Evolutionary conservation across 1,140 invertebrate genomes (phyloP), one percentile per base, ranked within the genome.

Genomic region (Pseudomyrmex pallidus): DNA sequence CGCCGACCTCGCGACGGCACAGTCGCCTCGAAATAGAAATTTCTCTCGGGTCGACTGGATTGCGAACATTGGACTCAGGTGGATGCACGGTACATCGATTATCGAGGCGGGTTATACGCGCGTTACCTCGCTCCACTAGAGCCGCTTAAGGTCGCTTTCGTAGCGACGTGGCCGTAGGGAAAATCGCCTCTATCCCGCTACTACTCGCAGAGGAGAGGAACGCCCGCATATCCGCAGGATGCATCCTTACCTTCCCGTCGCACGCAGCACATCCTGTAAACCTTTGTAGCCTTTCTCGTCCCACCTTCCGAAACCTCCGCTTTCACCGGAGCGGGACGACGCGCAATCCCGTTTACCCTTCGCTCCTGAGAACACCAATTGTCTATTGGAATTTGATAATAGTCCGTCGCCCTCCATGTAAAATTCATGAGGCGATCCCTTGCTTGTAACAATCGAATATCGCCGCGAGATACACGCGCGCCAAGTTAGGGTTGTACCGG

Each of bases 371-470:
- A 85, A 84, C 84, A 72, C 78, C 89, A 90, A 90, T 91, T 91
- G 90, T 90, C 88, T 90, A 91, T 91, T 74, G 90, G 87, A 91
- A 91, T 91, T 91, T 91, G 90, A 88, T 91, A 91, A 91, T 91
- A 85, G 89, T 85, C 85, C 87, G 87, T 90, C 89, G 74, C 85
- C 5, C 67, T 15, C 64, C 77, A 91, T 91, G 90, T 90, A 90
- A 91, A 91, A 91, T 91, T 91, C 91, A 91, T 91, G 91, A 91
- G 57, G 76, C 82, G 76, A 86, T 85, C 84, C 70, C 74, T 59
- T 52, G 73, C 83, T 84, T 87, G 85, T 87, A 90, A 87, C 90
- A 85, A 86, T 74, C 88, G 89, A 88, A 90, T 89, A 91, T 86
- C 76, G 67, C 52, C 76, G 82, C 54, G 70, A 74, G 64, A 84